Evolutionary conservation across 2,888 invertebrate genomes (phyloP).

Genomic region (Chrysopilus asiliformis): DNA sequence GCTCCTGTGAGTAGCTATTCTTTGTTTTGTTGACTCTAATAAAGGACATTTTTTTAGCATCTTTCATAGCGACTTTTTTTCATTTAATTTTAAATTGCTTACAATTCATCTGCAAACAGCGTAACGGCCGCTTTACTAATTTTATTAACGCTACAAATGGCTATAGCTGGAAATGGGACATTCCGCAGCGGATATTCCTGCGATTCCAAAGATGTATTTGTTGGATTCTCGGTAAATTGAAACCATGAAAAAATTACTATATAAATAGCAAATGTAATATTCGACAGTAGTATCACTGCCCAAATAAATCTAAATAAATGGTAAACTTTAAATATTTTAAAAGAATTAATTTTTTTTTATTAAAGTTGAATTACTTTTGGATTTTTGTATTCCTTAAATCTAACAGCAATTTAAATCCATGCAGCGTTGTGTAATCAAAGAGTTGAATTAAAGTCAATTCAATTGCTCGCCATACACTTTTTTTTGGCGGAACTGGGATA

Average conservation of each 20-base stretch:
- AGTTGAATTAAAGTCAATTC: no score
- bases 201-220: slow-evolving; percentile 39
- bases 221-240: slow-evolving; percentile 25
- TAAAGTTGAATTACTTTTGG: background rate
- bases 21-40: slow-evolving; percentile 4
- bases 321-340: background rate
- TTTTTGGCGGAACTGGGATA: no score
- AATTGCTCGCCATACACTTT: no score
- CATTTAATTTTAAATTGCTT: slow-evolving; percentile 25
- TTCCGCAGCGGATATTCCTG: slow-evolving; percentile 37
- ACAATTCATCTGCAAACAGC: slow-evolving; percentile 33
- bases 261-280: slow-evolving; percentile 18
- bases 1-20: slow-evolving; percentile 2
- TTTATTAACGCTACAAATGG: slow-evolving; percentile 43
- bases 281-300: slow-evolving; percentile 20
- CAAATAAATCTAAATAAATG: slow-evolving; percentile 21
- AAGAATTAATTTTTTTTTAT: background rate
- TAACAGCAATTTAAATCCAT: slow-evolving; percentile 10
- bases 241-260: slow-evolving; percentile 19
- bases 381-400: background rate
- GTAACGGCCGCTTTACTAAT: slow-evolving; percentile 38
- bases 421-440: slow-evolving; percentile 9
- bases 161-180: slow-evolving; percentile 44
- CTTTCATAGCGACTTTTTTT: no score
- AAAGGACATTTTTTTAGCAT: slow-evolving; percentile 1